Base-by-base conservation (phyloP, 1,140 invertebrate species). In the Rhagoletis zephyria region DNA sequence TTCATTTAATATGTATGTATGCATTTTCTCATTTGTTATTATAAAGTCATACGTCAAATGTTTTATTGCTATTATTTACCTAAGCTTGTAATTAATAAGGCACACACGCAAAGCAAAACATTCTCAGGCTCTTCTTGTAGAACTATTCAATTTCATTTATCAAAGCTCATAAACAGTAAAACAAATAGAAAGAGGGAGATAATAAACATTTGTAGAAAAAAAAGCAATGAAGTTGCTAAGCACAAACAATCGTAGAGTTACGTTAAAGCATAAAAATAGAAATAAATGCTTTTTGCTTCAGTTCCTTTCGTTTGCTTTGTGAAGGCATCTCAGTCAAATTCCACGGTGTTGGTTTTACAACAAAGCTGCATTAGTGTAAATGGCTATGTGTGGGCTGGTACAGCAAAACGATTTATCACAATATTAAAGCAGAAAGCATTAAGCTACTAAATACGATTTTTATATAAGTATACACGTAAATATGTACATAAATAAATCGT, bases 301-400 rank as follows among this genome's bases (percentile, higher is more conserved):
- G 7, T 70, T 70, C 30, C 10, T 65, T n/a, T 65, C 30, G 9
- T 9, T 12, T 6, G 30, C 64, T 65, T 9, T 65, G 65, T 67
- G 30, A 30, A 30, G 30, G 30, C 30, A 30, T 30, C 30, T 30
- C 30, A 30, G 30, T 1, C 7, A 2, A 74, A 74, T 48, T 74
- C 14, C 14, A 48, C 42, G 67, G 19, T 74, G 10, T 74, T 48
- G 12, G 16, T 9, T n/a, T 74, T 45, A 74, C 67, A n/a, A 45
- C 67, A 74, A 74, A 48, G 45, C 45, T 48, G 45, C 67, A 74
- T 74, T 48, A 74, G 14, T 42, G 40, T 14, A 2, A 74, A 74
- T 42, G 67, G 48, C 45, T 74, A 16, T 74, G 67, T 45, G 67
- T 74, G 67, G 67, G 67, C 67, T 16, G 45, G 14, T 48, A 74